These are phyloP conservation scores for Sturnus vulgaris DNA, from an alignment of 2,113 vertebrate species.

Conservation along the genomic window DNA sequence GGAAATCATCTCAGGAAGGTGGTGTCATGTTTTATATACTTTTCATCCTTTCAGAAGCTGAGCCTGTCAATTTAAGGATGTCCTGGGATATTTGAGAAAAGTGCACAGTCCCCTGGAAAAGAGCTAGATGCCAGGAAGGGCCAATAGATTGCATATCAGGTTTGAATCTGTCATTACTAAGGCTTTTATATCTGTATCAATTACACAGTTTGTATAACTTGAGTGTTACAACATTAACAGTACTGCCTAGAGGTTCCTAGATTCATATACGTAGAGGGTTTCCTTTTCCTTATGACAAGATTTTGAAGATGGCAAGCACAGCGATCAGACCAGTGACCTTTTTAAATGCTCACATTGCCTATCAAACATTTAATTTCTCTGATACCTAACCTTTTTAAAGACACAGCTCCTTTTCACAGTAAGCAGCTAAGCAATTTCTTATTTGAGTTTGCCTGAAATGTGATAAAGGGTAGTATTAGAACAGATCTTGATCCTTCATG, in stretches of 20 bases:
- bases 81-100: fast-evolving
- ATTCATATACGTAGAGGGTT: not conserved
- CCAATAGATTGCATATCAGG: not conserved
- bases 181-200: not conserved
- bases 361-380: not conserved
- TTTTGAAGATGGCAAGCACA: not conserved
- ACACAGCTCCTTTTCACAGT: not conserved
- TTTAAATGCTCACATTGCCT: not conserved
- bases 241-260: not conserved
- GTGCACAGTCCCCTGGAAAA: not conserved
- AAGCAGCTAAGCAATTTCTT: not conserved
- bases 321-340: not conserved
- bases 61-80: not conserved
- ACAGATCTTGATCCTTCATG: not conserved
- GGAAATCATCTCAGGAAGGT: not conserved
- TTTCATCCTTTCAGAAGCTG: not conserved
- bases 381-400: not conserved
- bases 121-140: not conserved
- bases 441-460: not conserved
- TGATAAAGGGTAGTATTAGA: not conserved
- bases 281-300: not conserved
- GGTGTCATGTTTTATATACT: not conserved
- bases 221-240: not conserved
- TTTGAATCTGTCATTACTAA: not conserved
- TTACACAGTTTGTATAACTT: not conserved